These are phyloP conservation scores for Pollicipes pollicipes DNA, from an alignment of 1,140 invertebrate genomes.

Conservation along the genomic window DNA sequence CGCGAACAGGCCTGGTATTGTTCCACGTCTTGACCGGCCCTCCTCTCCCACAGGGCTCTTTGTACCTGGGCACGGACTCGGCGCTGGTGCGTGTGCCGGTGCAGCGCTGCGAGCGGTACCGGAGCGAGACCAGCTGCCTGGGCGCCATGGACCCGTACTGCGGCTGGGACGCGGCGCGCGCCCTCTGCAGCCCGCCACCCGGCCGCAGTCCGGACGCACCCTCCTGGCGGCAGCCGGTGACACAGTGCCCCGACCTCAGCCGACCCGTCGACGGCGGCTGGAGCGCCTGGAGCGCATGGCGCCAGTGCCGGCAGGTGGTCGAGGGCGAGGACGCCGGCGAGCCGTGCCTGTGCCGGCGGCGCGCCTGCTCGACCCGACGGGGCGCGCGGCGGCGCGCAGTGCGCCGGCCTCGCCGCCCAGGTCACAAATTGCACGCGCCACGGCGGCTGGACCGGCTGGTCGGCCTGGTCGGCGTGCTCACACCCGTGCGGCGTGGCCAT, in stretches of 20 bases:
- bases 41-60: constrained; percentile 38
- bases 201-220: constrained; percentile 37
- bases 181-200: constrained; percentile 47
- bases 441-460: constrained; percentile 31
- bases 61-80: constrained; percentile 59
- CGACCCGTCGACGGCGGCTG: constrained; percentile 48
- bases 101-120: constrained; percentile 54
- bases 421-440: constrained; percentile 33
- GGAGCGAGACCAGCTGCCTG: constrained; percentile 47
- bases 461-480: constrained; percentile 28
- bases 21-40: constrained; percentile 9
- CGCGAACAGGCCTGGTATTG: too few relatives aligned
- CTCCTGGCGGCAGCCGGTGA: constrained; percentile 51
- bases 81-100: constrained; percentile 51
- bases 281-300: constrained; percentile 52
- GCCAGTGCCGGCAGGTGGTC: constrained; percentile 32
- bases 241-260: constrained; percentile 37
- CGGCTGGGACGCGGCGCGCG: constrained; percentile 63
- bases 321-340: constrained; percentile 29
- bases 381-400: constrained; percentile 45
- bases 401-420: constrained; percentile 28
- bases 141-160: constrained; percentile 82
- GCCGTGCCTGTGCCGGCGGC: constrained; percentile 53
- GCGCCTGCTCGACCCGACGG: constrained; percentile 64
- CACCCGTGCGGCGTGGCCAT: constrained; percentile 43